Evolutionary conservation across 1,140 invertebrate genomes (phyloP), one percentile per base, ranked within the genome.

Genomic region (Hycleus phaleratus): DNA sequence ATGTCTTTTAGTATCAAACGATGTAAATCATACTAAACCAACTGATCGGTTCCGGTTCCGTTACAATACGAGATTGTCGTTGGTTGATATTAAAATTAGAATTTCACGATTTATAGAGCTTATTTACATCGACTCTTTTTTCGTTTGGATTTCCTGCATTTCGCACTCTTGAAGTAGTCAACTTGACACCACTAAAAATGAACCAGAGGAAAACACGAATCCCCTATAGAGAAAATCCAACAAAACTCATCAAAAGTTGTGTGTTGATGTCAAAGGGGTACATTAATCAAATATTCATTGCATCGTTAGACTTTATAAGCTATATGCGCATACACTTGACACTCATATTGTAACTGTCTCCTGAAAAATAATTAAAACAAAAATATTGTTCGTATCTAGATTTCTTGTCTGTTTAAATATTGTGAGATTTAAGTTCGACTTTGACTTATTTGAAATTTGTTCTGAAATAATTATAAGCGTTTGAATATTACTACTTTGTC

Each of bases 281-380:
- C 54, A 56, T 49, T 56, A 56, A 56, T 56, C 54, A 56, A 56
- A 56, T 56, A 56, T 56, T 56, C 54, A 56, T 56, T 56, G 54
- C 54, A 56, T 56, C 54, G 54, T 56, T 56, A 56, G 54, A 7
- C 32, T 32, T 32, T 32, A 32, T 32, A 32, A 32, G 7, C 7
- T 32, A 3, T 32, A 32, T 32, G 32, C 7, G 4, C 32, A 1
- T 32, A 32, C 18, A 18, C 32, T 32, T 32, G 32, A 32, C 4
- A 32, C 32, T 7, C 32, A 32, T 32, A 32, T 32, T 32, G 7
- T 7, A 32, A 2, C 32, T 32, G 4, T 32, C 32, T 32, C 2
- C 32, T 32, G 32, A 32, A 32, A 32, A 32, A 7, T 32, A 32
- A 32, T 32, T 32, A 7, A 32, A 32, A 32, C 32, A 32, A 5